Base-by-base conservation (phyloP, 2,888 invertebrate species). In the Xylocampa areola region DNA sequence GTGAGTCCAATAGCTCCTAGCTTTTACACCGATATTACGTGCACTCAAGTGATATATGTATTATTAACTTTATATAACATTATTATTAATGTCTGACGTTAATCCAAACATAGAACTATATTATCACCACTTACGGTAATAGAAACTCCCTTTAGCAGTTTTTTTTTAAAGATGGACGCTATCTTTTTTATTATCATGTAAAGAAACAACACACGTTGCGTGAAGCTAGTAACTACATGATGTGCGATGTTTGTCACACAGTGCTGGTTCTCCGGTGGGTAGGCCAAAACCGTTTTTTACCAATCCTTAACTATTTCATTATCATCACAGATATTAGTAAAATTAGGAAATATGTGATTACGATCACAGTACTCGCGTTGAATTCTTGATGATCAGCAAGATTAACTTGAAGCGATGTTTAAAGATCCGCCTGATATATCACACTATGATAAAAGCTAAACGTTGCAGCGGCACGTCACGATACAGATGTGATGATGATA, bases 321-420 rank as follows among this genome's bases (percentile, higher is more conserved):
- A 86, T 84, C 86, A 92, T 92, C 92, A 93, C 92, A 93, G 93
- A 89, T 87, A 89, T 86, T 84, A 88, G 83, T 87, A 86, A 77
- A 86, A 88, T 86, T 87, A 91, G 88, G 86, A 88, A 82, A 89
- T 61, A 81, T 84, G 89, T 91, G 88, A 91, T 83, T 72, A 65
- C 57, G 66, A 87, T 88, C 89, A 88, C 89, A 87, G 77, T 82
- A 85, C 72, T 82, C 70, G 77, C 80, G 74, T 79, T 80, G 60
- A 62, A 63, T 74, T 64, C 32, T 47, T 76, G 76, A 79, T 80
- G 77, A 82, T 85, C 80, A 82, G 85, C 81, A 73, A 80, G 76
- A 81, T 74, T 71, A 73, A 74, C 75, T 81, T 70, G 74, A 82
- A 84, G 82, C 82, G 73, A 76, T 71, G 67, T 78, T 60, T 49